Percentiles rank a stretch among this genome's conserved stretches.
These are phyloP conservation scores for Drosophila subsilvestris DNA, from an alignment of 2,888 invertebrate species.

Conservation along the genomic window DNA sequence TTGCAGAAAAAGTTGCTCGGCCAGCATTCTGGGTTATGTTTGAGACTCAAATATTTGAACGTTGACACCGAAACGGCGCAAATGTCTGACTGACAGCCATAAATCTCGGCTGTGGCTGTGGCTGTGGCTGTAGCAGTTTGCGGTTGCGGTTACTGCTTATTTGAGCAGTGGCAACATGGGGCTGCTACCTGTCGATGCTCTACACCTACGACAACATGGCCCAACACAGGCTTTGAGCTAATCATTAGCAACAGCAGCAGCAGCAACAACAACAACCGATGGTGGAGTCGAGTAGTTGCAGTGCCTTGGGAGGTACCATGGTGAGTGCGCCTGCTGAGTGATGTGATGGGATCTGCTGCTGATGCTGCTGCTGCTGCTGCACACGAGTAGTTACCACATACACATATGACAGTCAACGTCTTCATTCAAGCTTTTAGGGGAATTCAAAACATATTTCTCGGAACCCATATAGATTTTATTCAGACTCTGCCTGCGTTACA, in stretches of 20 bases:
- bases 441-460: not conserved
- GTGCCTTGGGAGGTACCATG: conserved; percentile 54
- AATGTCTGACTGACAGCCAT: conserved; percentile 56
- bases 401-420: conserved; percentile 38
- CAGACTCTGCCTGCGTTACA: not conserved
- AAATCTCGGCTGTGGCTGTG: conserved; percentile 53
- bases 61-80: conserved; percentile 44
- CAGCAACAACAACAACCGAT: conserved; percentile 15
- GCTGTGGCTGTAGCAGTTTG: not conserved
- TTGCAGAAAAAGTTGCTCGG: conserved; percentile 12
- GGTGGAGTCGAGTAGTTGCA: conserved; percentile 23
- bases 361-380: conserved; percentile 1
- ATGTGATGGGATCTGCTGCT: conserved; percentile 16
- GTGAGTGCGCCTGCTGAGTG: conserved; percentile 28
- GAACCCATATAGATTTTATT: not conserved
- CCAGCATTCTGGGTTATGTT: conserved; percentile 56
- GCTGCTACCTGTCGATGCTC: conserved; percentile 41
- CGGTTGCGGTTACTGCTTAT: conserved; percentile 24
- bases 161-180: conserved; percentile 47
- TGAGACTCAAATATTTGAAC: conserved; percentile 56
- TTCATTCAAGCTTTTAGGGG: conserved; percentile 2
- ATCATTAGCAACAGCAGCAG: conserved; percentile 55
- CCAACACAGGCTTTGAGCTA: conserved; percentile 47
- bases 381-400: conserved; percentile 6
- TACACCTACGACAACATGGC: conserved; percentile 55